Base-by-base conservation (phyloP, 2,113 vertebrate species). In the Oncorhynchus mykiss region DNA sequence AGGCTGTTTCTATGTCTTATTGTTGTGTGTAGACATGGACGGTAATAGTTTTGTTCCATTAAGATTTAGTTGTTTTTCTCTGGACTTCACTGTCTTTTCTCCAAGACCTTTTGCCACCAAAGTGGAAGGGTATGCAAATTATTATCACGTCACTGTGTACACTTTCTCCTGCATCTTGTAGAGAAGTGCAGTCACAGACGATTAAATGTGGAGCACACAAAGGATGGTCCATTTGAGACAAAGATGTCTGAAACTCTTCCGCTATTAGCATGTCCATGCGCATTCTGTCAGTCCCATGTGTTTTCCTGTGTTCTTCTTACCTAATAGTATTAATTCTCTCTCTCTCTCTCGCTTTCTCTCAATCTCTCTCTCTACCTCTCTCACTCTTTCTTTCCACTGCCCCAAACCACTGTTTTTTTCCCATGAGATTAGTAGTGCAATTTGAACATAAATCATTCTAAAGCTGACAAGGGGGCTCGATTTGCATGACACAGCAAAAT, bases 391-490 rank as follows among this genome's bases (percentile, higher is more conserved):
- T 22, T 22, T 60, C 20, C 13, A 22, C 20, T 11, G 7, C 7
- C 59, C 59, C 5, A 62, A 62, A 62, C 59, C n/a, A 62, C 6
- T 1, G 7, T 62, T n/a, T 62, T 62, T 62, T 20, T 62, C 3
- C 11, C 59, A 62, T 62, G 59, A 24, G 54, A 57, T 57, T 57
- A 57, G 51, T 62, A 11, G 59, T 54, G 51, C n/a, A 22, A 6
- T 62, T 62, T 24, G 59, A 62, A 62, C 59, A 62, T 7, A 9
- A 3, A 54, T 67, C 65, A 75, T 75, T 72, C 39, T 70, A 69
- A 75, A 82, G 62, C 67, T 72, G 79, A 84, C 78, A 77, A 78
- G 27, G 67, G 22, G 67, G 69, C 54, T 77, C 1, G 6, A 78
- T 85, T 68, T 78, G 75, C 83, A 75, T 80, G 69, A 54, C 45